phyloP scores from a whole-genome alignment of 1,140 invertebrate genomes.

The Brachionus rubens region DNA sequence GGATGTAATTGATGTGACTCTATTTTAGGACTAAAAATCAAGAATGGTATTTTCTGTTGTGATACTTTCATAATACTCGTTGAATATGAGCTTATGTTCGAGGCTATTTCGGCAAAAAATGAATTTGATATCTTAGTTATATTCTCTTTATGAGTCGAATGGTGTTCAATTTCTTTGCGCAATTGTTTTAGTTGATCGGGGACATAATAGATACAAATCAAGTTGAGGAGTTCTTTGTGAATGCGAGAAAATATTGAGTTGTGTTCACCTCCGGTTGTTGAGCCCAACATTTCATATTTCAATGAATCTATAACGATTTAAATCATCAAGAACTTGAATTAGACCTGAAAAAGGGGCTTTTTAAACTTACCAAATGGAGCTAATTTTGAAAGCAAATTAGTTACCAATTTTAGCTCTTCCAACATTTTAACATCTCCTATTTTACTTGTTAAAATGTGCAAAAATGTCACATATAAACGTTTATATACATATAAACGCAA shows the following conservation, averaged over 20 bases:
- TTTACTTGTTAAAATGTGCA: conserved; percentile 29
- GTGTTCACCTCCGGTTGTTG: background rate
- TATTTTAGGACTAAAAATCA: conserved; percentile 29
- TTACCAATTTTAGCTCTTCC: conserved; percentile 34
- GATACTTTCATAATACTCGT: conserved; percentile 8
- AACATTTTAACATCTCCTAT: conserved; percentile 16
- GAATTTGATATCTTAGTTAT: background rate
- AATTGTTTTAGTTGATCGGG: conserved; percentile 26
- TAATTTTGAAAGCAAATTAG: background rate
- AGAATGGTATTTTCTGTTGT: conserved; percentile 13
- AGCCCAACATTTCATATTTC: background rate
- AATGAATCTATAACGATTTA: too few relatives aligned
- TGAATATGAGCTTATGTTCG: conserved; percentile 20
- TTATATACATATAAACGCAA: too few relatives aligned
- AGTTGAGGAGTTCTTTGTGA: conserved; percentile 6
- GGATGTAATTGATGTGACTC: conserved; percentile 25
- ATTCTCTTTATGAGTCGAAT: background rate
- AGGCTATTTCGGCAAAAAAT: conserved; percentile 6
- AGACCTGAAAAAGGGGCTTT: too few relatives aligned
- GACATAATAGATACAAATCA: conserved; percentile 8
- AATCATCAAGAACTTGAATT: too few relatives aligned
- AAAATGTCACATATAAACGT: background rate
- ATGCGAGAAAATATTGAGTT: conserved; percentile 37
- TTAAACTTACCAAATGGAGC: conserved; percentile 20
- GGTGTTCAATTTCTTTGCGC: conserved; percentile 40